A percentile compares a stretch with the other conserved stretches of the same genome.
Conservation (phyloP, 2,888 invertebrate species). For the Oithona nana region DNA sequence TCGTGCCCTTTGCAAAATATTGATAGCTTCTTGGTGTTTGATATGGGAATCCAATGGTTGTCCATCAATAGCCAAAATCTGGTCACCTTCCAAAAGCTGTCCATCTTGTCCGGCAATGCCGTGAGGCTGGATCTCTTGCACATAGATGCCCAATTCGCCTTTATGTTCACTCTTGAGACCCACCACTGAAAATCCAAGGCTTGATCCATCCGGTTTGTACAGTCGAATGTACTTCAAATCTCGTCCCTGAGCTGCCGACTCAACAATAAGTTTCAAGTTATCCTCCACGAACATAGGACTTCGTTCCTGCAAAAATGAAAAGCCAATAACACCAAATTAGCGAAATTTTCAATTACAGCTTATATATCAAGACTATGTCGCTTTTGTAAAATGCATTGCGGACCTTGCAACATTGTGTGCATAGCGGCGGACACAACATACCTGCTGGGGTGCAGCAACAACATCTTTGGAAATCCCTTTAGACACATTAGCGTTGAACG, state of each 20-base stretch:
- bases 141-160: constrained; percentile 44
- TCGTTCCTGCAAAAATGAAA: constrained; percentile 21
- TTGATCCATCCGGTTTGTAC: constrained; percentile 37
- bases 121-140: constrained; percentile 43
- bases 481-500: neutral
- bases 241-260: constrained; percentile 38
- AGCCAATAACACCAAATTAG: too few relatives aligned
- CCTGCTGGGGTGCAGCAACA: too few relatives aligned
- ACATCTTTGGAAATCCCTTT: too few relatives aligned
- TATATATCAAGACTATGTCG: too few relatives aligned
- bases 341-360: too few relatives aligned
- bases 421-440: too few relatives aligned
- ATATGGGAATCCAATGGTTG: constrained; percentile 43
- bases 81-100: constrained; percentile 53
- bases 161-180: constrained; percentile 39
- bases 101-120: constrained; percentile 49
- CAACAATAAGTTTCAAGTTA: constrained; percentile 37
- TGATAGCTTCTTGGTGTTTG: constrained; percentile 62
- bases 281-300: constrained; percentile 30
- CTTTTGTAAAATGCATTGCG: too few relatives aligned
- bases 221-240: constrained; percentile 39
- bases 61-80: constrained; percentile 63
- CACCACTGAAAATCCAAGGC: constrained; percentile 50
- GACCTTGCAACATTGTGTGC: too few relatives aligned
- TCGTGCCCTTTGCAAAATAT: constrained; percentile 51